Conservation (phyloP, 2,113 vertebrate species). For the Azemiops feae region DNA sequence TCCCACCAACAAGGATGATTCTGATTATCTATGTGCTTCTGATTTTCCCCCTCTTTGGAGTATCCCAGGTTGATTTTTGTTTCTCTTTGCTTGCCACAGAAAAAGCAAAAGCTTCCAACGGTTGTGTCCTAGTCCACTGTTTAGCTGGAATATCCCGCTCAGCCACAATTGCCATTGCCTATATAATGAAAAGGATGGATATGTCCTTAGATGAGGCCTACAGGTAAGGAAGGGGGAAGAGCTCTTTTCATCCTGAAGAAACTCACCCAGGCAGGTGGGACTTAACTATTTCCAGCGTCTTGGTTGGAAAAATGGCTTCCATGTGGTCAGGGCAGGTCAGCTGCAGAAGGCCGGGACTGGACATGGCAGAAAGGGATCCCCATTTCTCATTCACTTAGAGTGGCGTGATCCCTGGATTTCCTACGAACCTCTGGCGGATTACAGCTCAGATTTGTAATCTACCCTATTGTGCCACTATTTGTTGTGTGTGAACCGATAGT, state of each 20-base stretch:
- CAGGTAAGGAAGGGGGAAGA: conserved; percentile 65
- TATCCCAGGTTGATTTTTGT: conserved; percentile 5
- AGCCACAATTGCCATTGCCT: conserved; percentile 80
- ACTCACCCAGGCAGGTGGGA: background rate
- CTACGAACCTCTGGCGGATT: background rate
- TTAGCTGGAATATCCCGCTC: conserved; percentile 81
- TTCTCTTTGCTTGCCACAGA: conserved; percentile 68
- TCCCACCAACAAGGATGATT: background rate
- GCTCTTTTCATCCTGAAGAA: background rate
- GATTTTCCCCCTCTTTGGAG: background rate
- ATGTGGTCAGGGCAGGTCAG: background rate
- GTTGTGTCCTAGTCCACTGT: conserved; percentile 76
- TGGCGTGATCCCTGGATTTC: background rate
- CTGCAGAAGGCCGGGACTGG: background rate
- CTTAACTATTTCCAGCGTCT: too few relatives aligned
- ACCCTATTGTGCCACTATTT: background rate
- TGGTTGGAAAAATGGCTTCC: background rate
- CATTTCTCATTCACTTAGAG: background rate
- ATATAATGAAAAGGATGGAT: conserved; percentile 84
- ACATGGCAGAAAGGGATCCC: background rate
- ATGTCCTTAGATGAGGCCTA: conserved; percentile 82
- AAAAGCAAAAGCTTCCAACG: conserved; percentile 88
- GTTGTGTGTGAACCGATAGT: background rate
- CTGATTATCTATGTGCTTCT: background rate
- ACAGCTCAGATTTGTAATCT: background rate